phyloP scores from a whole-genome alignment of 2,888 invertebrate species.

The Scaptomyza caliginosa region DNA sequence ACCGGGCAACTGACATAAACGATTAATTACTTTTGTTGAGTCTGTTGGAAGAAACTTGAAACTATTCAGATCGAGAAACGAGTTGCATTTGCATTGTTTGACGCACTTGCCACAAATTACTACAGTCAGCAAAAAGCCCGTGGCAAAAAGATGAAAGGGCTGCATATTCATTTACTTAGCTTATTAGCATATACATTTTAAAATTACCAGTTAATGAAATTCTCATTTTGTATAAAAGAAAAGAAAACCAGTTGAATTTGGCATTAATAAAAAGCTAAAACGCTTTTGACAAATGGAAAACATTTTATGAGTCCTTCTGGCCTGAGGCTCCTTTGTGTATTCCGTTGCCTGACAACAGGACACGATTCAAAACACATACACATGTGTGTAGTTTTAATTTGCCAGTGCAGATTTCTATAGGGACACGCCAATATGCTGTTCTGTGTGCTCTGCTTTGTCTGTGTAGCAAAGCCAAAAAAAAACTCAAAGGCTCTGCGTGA shows the following conservation, averaged over 20 bases:
- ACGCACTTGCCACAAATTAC: not conserved
- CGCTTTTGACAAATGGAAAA: conserved; percentile 36
- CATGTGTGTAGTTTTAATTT: conserved; percentile 66
- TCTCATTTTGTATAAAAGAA: conserved; percentile 7
- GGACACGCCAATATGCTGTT: conserved; percentile 14
- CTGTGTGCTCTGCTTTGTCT: conserved; percentile 3
- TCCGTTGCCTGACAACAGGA: conserved; percentile 18
- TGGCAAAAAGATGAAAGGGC: conserved; percentile 4
- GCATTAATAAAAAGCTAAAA: conserved; percentile 11
- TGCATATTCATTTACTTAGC: conserved; percentile 6
- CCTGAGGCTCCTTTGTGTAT: conserved; percentile 28
- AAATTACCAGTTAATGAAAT: conserved; percentile 7
- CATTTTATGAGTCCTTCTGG: conserved; percentile 31
- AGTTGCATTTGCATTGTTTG: not conserved
- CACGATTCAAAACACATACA: conserved; percentile 9
- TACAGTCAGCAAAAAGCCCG: no score
- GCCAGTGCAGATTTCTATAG: conserved; percentile 30
- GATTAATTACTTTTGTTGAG: conserved; percentile 1
- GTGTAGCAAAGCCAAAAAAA: not conserved
- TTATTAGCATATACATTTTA: conserved; percentile 23
- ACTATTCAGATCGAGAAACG: not conserved
- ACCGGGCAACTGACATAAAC: not conserved
- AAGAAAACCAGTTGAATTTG: conserved; percentile 22
- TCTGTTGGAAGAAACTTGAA: not conserved
- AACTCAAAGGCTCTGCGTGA: not conserved